phyloP scores from a whole-genome alignment of 2,888 invertebrate species.

The Drosophila acutilabella region DNA sequence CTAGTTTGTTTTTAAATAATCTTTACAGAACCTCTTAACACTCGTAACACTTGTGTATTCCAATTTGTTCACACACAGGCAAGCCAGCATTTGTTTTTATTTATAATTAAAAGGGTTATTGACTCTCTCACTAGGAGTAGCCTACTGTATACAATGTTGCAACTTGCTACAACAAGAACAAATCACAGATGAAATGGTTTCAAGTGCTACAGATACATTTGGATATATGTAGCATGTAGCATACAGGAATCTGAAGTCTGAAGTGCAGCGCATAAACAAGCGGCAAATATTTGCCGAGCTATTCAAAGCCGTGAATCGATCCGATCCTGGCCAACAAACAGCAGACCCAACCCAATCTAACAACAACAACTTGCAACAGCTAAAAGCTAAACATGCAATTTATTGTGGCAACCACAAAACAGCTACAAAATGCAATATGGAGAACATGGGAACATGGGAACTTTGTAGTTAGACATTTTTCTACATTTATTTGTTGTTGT shows the following conservation, averaged over 20 bases:
- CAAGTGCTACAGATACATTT: conserved; percentile 46
- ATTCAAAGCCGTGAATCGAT: conserved; percentile 39
- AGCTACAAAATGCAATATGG: conserved; percentile 50
- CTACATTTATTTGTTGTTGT: conserved; percentile 36
- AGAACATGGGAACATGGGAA: conserved; percentile 65
- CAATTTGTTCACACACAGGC: conserved; percentile 5
- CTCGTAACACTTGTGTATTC: conserved; percentile 1
- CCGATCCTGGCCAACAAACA: conserved; percentile 18
- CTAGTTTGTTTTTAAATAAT: conserved; percentile 1
- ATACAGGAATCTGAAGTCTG: conserved; percentile 41
- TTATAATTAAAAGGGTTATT: conserved; percentile 46
- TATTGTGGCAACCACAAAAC: conserved; percentile 53
- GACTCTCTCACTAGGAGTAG: conserved; percentile 17
- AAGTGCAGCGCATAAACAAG: conserved; percentile 50
- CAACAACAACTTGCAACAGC: conserved; percentile 44
- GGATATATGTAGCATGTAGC: conserved; percentile 1
- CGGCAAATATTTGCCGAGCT: conserved; percentile 36
- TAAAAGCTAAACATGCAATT: conserved; percentile 54
- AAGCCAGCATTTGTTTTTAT: conserved; percentile 11
- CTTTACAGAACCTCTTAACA: conserved; percentile 7
- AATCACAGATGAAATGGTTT: conserved; percentile 53
- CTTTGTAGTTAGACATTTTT: conserved; percentile 27
- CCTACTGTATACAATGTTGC: conserved; percentile 36
- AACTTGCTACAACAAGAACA: conserved; percentile 30
- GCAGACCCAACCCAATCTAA: conserved; percentile 9